These are phyloP conservation scores for Drosophila kanekoi DNA, from an alignment of 2,888 invertebrate genomes.

Conservation along the genomic window DNA sequence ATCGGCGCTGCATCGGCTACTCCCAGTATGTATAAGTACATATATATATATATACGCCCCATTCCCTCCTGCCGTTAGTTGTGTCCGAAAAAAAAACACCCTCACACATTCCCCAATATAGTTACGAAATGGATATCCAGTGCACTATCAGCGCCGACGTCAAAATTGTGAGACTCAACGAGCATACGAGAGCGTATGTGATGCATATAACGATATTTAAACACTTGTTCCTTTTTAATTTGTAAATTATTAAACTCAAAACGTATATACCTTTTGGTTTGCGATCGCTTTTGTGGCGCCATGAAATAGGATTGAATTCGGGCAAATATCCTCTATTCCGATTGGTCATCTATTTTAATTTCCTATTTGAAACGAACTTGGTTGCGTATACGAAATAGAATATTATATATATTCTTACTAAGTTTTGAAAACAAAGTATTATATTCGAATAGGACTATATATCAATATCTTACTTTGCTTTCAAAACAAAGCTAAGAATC, in stretches of 20 bases:
- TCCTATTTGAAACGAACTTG: no score
- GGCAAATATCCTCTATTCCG: no score
- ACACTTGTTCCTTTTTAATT: constrained; percentile 52
- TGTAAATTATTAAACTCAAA: constrained; percentile 25
- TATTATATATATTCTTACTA: no score
- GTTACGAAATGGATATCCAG: background rate
- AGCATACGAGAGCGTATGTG: constrained; percentile 29
- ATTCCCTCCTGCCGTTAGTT: constrained; percentile 10
- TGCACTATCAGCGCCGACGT: constrained; percentile 6
- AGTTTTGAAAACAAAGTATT: no score
- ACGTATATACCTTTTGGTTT: constrained; percentile 14
- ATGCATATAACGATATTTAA: constrained; percentile 30
- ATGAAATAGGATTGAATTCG: no score
- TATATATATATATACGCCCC: background rate
- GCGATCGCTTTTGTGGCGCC: constrained; percentile 8
- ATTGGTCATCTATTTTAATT: no score
- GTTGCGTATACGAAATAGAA: no score
- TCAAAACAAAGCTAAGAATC: no score
- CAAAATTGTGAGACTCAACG: constrained; percentile 20
- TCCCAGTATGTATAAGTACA: background rate
- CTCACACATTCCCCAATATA: background rate
- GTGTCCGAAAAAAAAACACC: constrained; percentile 1
- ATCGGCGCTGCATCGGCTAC: constrained; percentile 20
- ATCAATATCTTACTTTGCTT: no score
- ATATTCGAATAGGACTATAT: no score